Evolutionary conservation across 2,113 vertebrate species (phyloP), one percentile per base, ranked within the genome.

Genomic region (Xiphophorus maculatus): DNA sequence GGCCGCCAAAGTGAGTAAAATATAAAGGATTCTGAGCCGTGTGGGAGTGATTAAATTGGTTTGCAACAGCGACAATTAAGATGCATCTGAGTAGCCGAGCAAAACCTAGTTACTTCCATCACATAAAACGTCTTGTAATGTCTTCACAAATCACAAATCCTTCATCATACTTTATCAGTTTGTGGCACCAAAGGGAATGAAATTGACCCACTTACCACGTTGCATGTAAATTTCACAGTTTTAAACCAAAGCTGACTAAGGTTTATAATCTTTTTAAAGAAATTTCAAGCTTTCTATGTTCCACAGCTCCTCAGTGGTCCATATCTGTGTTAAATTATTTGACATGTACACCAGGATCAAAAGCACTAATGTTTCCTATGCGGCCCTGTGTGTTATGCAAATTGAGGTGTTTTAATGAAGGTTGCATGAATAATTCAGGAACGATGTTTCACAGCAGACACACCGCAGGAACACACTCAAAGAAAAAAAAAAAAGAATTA

Each of bases 381-480:
- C 58, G 1, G 69, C 62, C 75, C 71, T 75, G 76, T 81, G 79
- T 85, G 84, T 83, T 91, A 93, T 94, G 91, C 88, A 91, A 94
- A 94, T 94, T 5, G n/a, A 63, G 66, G 64, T 67, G 70, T 90
- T 93, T 93, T 94, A 94, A 93, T 91, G 89, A 93, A 91, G 85
- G 82, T 51, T 3, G 70, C 74, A 90, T 93, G 88, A 90, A 94
- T 94, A 89, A 92, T 93, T 92, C 88, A 93, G 74, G 72, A 86
- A 72, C 62, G 63, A 83, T 80, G 83, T 77, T 89, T 76, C 63
- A 82, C 62, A 40, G 67, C 72, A 88, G 69, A 84, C 63, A 33
- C 87, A 86, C 73, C 29, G 14, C 82, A 85, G 79, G 74, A 87
- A 78, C 84, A 82, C 87, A 92, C 85, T 86, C 71, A 79, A 72